phyloP scores from a whole-genome alignment of 2,888 invertebrate genomes.

The Caenorhabditis macrosperma region DNA sequence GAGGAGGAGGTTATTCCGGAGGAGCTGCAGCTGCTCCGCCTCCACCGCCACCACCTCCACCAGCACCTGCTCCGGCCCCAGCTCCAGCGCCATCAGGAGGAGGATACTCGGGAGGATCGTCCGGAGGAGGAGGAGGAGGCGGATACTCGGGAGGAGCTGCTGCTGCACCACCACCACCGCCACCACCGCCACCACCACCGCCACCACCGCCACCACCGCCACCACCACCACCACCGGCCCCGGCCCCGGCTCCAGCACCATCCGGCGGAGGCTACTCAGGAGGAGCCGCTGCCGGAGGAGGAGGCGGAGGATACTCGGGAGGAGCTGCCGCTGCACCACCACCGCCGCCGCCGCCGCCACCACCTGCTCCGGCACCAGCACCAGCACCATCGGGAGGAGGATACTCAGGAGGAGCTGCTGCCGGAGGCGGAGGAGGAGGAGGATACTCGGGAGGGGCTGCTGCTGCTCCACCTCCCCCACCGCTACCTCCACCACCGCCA shows the following conservation, averaged over 20 bases:
- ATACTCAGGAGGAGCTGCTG: constrained; percentile 12
- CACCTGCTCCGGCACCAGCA: constrained; percentile 7
- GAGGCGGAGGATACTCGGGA: constrained; percentile 17
- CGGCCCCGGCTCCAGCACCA: constrained; percentile 23
- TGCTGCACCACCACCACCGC: constrained; percentile 13
- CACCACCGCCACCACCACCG: no score
- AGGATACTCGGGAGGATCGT: constrained; percentile 1
- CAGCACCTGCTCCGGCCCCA: constrained; percentile 22
- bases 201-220: neutral
- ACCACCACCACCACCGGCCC: constrained; percentile 14
- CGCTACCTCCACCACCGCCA: constrained; percentile 42
- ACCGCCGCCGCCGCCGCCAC: constrained; percentile 25
- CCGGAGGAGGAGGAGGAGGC: constrained; percentile 8
- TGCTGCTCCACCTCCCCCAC: constrained; percentile 31
- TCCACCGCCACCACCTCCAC: constrained; percentile 1
- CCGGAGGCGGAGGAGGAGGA: constrained; percentile 17
- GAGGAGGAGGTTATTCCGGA: constrained; percentile 25
- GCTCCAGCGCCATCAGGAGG: constrained; percentile 6
- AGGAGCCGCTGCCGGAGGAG: neutral
- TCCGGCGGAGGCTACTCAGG: constrained; percentile 27
- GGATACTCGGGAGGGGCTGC: constrained; percentile 7
- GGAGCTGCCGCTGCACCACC: constrained; percentile 6
- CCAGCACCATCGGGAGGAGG: constrained; percentile 21
- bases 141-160: constrained; percentile 10
- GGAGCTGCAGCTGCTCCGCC: neutral